Base-by-base conservation (phyloP, 2,888 invertebrate genomes). In the Tiliacea aurago region DNA sequence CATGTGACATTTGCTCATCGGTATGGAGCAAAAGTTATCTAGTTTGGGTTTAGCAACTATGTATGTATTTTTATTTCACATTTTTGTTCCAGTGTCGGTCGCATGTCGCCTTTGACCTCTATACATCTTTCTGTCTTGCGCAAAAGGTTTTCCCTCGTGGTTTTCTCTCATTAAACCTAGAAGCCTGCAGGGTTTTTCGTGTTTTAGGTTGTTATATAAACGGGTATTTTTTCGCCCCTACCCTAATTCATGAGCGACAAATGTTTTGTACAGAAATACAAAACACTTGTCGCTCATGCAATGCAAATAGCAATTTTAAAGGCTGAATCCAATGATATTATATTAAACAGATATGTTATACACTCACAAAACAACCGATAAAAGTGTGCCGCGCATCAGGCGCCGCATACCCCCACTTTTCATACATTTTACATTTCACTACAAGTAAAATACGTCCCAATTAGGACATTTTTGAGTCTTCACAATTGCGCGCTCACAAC, bases 111-210 rank as follows among this genome's bases (percentile, higher is more conserved):
- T 74, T 74, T 74, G 67, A 70, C 72, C 81, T 81, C 72, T 56
- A 70, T 81, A 76, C 70, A 62, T 76, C 62, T 55, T 70, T 73
- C 63, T 74, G 73, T 58, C 67, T 62, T 68, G 76, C 55, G 73
- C 70, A 72, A 82, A 84, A 79, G 76, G 81, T 74, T 76, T 49
- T 80, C 73, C 84, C 81, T 76, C 18, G 84, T 56, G 81, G 71
- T 58, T 61, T 58, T 56, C 61, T 63, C 37, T 63, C 62, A 79
- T 81, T 83, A 84, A 69, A 63, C 47, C 41, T 58, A 65, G 41
- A 65, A 68, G 61, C 64, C 7, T 49, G 53, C 56, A 37, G 59
- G 43, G 53, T 20, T 73, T 76, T 75, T 68, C 33, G 23, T 59
- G 20, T 68, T 69, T 63, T 71, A 47, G 15, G 11, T 49, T 58